Percentiles rank a stretch among this genome's conserved stretches.
Conservation (phyloP, 2,888 invertebrate genomes). For the Chironomus riparius region DNA sequence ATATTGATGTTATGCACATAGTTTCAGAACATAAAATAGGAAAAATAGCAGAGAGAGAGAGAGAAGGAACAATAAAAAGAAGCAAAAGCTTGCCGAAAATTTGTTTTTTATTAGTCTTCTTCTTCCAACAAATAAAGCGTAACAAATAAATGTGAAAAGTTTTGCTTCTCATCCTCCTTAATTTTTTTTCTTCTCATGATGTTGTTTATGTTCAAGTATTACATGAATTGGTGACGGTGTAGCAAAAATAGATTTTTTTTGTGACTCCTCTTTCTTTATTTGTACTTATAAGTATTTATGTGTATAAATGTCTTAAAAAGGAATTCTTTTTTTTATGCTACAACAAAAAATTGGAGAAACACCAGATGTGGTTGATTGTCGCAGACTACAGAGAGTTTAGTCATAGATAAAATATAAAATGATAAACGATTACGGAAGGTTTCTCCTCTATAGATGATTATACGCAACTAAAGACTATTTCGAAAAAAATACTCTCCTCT, state of each 20-base stretch:
- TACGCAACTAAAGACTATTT: no score
- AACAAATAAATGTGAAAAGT: slow-evolving; percentile 25
- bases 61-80: neutral
- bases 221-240: slow-evolving; percentile 23
- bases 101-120: neutral
- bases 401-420: neutral
- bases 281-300: no score
- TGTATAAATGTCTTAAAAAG: no score
- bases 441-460: neutral
- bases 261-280: neutral
- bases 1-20: neutral
- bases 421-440: neutral
- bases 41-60: no score
- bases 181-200: neutral
- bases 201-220: slow-evolving; percentile 20
- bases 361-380: slow-evolving; percentile 21
- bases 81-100: neutral
- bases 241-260: neutral
- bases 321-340: no score
- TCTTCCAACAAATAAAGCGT: slow-evolving; percentile 11
- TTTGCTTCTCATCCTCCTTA: neutral
- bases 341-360: neutral
- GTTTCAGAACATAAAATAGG: no score
- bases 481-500: neutral
- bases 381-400: neutral